Percentiles rank a stretch among this genome's conserved stretches.
These are phyloP conservation scores for Scrobipalpa atriplicella DNA, from an alignment of 2,888 invertebrate species.

Conservation along the genomic window DNA sequence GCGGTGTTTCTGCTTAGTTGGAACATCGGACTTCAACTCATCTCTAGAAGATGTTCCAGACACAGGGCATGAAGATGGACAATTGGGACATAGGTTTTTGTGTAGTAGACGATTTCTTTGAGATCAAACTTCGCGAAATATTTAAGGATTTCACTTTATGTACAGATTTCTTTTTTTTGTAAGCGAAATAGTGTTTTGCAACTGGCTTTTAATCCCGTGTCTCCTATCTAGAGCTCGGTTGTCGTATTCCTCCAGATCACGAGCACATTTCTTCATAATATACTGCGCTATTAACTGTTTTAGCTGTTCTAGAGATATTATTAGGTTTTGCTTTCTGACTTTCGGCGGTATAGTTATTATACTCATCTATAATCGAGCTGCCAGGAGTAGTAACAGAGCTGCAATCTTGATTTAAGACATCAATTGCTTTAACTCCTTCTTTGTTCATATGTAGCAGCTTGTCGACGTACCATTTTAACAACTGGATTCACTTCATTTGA, in stretches of 20 bases:
- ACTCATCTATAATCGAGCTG: constrained; percentile 71
- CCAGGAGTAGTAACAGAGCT: constrained; percentile 74
- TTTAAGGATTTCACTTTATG: constrained; percentile 75
- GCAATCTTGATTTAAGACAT: constrained; percentile 72
- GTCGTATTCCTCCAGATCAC: constrained; percentile 36
- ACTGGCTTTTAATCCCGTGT: constrained; percentile 34
- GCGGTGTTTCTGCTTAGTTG: constrained; percentile 33
- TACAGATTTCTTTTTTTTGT: constrained; percentile 50
- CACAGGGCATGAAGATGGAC: constrained; percentile 4
- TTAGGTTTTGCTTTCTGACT: constrained; percentile 48
- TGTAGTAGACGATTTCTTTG: constrained; percentile 37
- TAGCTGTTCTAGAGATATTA: constrained; percentile 68
- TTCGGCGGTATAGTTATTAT: constrained; percentile 53
- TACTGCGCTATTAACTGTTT: constrained; percentile 59
- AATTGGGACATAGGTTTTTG: background rate
- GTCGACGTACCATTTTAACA: constrained; percentile 68
- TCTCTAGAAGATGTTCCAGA: constrained; percentile 15
- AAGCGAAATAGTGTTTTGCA: constrained; percentile 37
- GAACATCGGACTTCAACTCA: background rate
- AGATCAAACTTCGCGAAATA: constrained; percentile 61
- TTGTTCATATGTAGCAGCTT: constrained; percentile 66
- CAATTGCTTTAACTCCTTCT: constrained; percentile 66
- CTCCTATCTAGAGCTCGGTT: constrained; percentile 28
- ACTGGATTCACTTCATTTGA: constrained; percentile 53
- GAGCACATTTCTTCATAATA: constrained; percentile 41